These are phyloP conservation scores for Eurytoma californica DNA, from an alignment of 2,888 invertebrate species.

Conservation along the genomic window DNA sequence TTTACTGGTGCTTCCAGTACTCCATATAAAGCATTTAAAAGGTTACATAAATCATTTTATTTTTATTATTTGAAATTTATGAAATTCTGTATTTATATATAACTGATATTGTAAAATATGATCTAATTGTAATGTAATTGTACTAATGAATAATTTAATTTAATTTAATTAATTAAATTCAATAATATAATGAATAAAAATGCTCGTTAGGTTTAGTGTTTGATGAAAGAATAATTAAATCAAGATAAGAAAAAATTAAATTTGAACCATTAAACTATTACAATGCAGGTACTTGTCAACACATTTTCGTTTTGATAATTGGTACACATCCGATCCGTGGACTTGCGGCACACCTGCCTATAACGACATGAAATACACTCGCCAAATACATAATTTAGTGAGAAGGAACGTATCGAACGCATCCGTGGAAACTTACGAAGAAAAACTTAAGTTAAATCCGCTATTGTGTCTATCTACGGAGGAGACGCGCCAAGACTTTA, in stretches of 20 bases:
- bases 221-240: too few relatives aligned
- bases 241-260: too few relatives aligned
- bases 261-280: too few relatives aligned
- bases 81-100: too few relatives aligned
- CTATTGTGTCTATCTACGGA: conserved; percentile 58
- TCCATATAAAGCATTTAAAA: conserved; percentile 73
- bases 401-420: conserved; percentile 63
- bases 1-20: conserved; percentile 76
- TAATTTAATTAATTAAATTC: too few relatives aligned
- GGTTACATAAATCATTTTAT: conserved; percentile 51
- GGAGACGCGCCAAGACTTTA: conserved; percentile 59
- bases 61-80: too few relatives aligned
- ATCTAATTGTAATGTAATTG: too few relatives aligned
- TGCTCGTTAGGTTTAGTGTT: too few relatives aligned
- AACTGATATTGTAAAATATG: too few relatives aligned
- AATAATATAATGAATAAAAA: too few relatives aligned
- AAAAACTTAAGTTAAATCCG: conserved; percentile 57
- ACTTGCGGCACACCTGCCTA: conserved; percentile 72
- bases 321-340: conserved; percentile 77
- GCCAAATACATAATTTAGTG: conserved; percentile 73
- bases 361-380: conserved; percentile 74
- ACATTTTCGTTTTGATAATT: conserved; percentile 73
- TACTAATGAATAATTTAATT: too few relatives aligned
- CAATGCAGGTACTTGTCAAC: conserved; percentile 75
- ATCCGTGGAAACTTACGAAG: conserved; percentile 59